Evolutionary conservation across 2,888 invertebrate species (phyloP).

Genomic region (Hanleya hanleyi): DNA sequence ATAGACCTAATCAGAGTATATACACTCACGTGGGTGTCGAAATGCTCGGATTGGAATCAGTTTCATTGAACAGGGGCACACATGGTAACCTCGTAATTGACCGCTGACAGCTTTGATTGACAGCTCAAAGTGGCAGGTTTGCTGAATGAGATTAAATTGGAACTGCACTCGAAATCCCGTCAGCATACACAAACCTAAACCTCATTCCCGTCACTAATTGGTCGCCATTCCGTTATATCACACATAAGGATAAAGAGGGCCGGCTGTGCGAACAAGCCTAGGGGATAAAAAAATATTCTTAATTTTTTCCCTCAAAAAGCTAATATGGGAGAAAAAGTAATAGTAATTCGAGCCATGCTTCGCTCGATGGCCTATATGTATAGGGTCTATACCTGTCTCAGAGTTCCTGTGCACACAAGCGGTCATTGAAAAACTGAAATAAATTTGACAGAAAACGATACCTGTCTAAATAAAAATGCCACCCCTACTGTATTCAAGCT

Average conservation of each 20-base stretch:
- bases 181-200: not conserved
- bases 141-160: constrained; percentile 6
- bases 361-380: too few relatives aligned
- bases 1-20: too few relatives aligned
- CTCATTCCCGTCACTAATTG: not conserved
- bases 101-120: not conserved
- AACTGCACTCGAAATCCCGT: constrained; percentile 2
- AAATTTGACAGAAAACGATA: too few relatives aligned
- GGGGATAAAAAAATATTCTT: too few relatives aligned
- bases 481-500: not conserved
- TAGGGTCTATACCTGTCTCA: too few relatives aligned
- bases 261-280: too few relatives aligned
- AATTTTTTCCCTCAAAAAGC: too few relatives aligned
- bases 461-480: not conserved
- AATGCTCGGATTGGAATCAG: not conserved
- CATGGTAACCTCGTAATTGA: constrained; percentile 1
- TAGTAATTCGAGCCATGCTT: too few relatives aligned
- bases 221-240: not conserved
- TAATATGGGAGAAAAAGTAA: too few relatives aligned
- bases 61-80: not conserved
- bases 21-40: not conserved
- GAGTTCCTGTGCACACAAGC: too few relatives aligned
- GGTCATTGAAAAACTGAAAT: too few relatives aligned
- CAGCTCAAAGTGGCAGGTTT: not conserved
- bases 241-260: too few relatives aligned